Conservation (phyloP, 1,140 invertebrate species). For the Anastatus disparis region DNA sequence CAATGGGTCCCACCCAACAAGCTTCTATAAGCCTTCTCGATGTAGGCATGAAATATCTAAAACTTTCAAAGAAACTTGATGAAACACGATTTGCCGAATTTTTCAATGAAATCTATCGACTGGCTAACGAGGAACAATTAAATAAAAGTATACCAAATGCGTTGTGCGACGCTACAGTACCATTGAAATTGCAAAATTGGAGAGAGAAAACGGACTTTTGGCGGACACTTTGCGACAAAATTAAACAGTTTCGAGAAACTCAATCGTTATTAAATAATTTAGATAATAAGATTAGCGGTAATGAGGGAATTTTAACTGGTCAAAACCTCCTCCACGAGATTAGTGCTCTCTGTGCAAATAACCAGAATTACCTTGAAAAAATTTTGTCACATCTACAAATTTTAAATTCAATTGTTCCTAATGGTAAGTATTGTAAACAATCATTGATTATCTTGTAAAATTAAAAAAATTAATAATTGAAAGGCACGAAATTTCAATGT, state of each 20-base stretch:
- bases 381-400: slow-evolving; percentile 51
- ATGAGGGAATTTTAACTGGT: background rate
- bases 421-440: too few relatives aligned
- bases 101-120: slow-evolving; percentile 45
- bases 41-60: slow-evolving; percentile 55
- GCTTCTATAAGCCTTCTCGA: slow-evolving; percentile 47
- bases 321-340: slow-evolving; percentile 47
- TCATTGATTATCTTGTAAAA: too few relatives aligned
- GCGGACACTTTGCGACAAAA: slow-evolving; percentile 43
- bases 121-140: slow-evolving; percentile 50
- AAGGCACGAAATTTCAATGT: too few relatives aligned
- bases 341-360: slow-evolving; percentile 41
- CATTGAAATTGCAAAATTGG: slow-evolving; percentile 47
- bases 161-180: slow-evolving; percentile 48
- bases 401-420: slow-evolving; percentile 48
- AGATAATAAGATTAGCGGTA: background rate
- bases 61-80: slow-evolving; percentile 45
- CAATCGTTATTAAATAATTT: background rate
- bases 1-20: slow-evolving; percentile 41
- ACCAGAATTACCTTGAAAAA: slow-evolving; percentile 51
- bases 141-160: background rate
- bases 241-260: slow-evolving; percentile 24
- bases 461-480: too few relatives aligned
- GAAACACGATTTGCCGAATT: slow-evolving; percentile 42
- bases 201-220: slow-evolving; percentile 52